Percentiles rank a stretch among this genome's conserved stretches.
These are phyloP conservation scores for Scyliorhinus canicula DNA, from an alignment of 2,797 vertebrate genomes.

Conservation along the genomic window DNA sequence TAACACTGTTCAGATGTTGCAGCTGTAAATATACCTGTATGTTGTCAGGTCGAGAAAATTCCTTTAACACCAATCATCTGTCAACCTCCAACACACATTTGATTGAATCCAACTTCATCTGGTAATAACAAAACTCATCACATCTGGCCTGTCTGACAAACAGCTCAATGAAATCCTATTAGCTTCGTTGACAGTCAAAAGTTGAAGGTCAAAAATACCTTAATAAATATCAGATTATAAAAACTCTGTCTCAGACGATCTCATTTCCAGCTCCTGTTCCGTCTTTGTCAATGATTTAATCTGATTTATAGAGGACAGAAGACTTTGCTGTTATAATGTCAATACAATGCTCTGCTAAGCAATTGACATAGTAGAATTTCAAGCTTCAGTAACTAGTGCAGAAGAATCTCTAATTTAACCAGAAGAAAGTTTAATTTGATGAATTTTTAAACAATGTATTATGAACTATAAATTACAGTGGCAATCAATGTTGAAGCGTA, in stretches of 20 bases:
- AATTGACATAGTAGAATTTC: neutral
- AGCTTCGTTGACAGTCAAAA: slow-evolving; percentile 10
- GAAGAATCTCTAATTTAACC: neutral
- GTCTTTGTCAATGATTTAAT: slow-evolving; percentile 15
- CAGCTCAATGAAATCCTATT: neutral
- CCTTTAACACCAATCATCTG: neutral
- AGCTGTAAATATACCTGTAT: neutral
- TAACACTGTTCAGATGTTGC: neutral
- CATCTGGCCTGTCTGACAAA: neutral
- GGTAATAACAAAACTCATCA: slow-evolving; percentile 27
- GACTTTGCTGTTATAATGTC: neutral
- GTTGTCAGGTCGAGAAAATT: neutral
- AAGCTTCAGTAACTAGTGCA: neutral
- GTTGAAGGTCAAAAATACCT: slow-evolving; percentile 26
- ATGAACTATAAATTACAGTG: neutral
- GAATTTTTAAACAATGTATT: neutral
- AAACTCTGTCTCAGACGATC: neutral
- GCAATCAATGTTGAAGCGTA: neutral
- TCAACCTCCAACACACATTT: neutral
- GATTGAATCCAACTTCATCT: neutral
- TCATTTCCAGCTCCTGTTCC: neutral
- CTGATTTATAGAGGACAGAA: neutral
- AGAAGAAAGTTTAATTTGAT: neutral
- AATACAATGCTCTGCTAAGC: neutral
- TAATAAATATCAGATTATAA: neutral